These are phyloP conservation scores for Cylloceria caligata DNA, from an alignment of 2,888 invertebrate genomes.

Conservation along the genomic window DNA sequence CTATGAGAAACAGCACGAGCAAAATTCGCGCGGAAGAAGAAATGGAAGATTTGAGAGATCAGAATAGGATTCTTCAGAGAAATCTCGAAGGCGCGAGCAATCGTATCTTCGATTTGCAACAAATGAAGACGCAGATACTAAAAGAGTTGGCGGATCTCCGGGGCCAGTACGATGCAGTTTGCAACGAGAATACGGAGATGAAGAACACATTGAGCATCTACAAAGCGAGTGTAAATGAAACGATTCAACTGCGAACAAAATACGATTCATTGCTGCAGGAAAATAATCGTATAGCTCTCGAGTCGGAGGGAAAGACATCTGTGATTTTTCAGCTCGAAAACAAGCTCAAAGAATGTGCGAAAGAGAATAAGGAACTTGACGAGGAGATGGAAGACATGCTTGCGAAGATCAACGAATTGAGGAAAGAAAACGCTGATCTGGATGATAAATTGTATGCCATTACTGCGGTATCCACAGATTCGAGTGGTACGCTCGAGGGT, in stretches of 20 bases:
- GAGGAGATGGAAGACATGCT: slow-evolving; percentile 84
- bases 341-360: slow-evolving; percentile 83
- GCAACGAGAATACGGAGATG: slow-evolving; percentile 74
- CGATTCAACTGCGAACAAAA: slow-evolving; percentile 69
- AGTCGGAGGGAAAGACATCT: slow-evolving; percentile 84
- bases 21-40: slow-evolving; percentile 81
- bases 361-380: slow-evolving; percentile 85
- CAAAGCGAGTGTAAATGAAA: slow-evolving; percentile 66
- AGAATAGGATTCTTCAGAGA: slow-evolving; percentile 78
- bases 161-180: slow-evolving; percentile 68
- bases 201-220: slow-evolving; percentile 67
- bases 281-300: slow-evolving; percentile 80
- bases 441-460: slow-evolving; percentile 64
- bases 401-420: slow-evolving; percentile 70
- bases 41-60: slow-evolving; percentile 79
- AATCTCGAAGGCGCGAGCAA: slow-evolving; percentile 81
- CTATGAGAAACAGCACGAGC: slow-evolving; percentile 85
- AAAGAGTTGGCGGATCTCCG: slow-evolving; percentile 73
- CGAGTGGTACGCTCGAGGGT: neutral
- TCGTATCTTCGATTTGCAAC: slow-evolving; percentile 77
- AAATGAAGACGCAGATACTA: slow-evolving; percentile 73
- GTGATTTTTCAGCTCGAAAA: slow-evolving; percentile 81
- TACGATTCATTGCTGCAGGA: slow-evolving; percentile 74
- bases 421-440: slow-evolving; percentile 70
- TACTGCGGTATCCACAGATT: too few species aligned